Evolutionary conservation across 1,140 invertebrate genomes (phyloP), one percentile per base, ranked within the genome.

Genomic region (Brachionus angularis): DNA sequence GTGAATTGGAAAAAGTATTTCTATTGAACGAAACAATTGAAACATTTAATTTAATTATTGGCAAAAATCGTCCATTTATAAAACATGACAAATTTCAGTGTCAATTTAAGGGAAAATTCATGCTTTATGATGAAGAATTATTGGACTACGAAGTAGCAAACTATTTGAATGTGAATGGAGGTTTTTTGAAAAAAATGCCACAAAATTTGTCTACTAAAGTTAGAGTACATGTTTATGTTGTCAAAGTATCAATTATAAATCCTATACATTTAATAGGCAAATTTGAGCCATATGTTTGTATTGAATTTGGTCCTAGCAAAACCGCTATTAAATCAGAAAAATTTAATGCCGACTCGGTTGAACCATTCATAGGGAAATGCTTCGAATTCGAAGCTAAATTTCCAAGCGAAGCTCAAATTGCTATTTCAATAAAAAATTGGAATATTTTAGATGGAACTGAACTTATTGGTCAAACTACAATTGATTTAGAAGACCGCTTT

Each of bases 331-430:
- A n/a, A n/a, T 42, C 39, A 23, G 42, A 67, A 67, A 67, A 67
- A 23, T 67, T 67, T 23, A 67, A 67, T 27, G 47, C 34, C 36
- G 47, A 50, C 29, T 67, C 62, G 5, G 47, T 67, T n/a, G 62
- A 67, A 23, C 62, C 62, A 4, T 47, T 67, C 5, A 67, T 67
- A 47, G 62, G 62, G 18, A 67, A 67, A 46, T 29, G 62, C 12
- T 91, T 91, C 77, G 91, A 93, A 81, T 87, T 93, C 46, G 90
- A 93, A 79, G 90, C 89, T 0, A 91, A 89, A 0, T 91, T 94
- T 79, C 91, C 91, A 0, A 89, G 91, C 78, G 90, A 94, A 76
- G 92, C 90, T 0, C 84, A 90, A 78, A 81, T 93, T 25, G 88
- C 87, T 0, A 86, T 93, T 1, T 88, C 91, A 81, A 86, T 94